Percentiles rank a stretch among this genome's conserved stretches.
Conservation (phyloP, 2,113 vertebrate genomes). For the Helogale parvula region DNA sequence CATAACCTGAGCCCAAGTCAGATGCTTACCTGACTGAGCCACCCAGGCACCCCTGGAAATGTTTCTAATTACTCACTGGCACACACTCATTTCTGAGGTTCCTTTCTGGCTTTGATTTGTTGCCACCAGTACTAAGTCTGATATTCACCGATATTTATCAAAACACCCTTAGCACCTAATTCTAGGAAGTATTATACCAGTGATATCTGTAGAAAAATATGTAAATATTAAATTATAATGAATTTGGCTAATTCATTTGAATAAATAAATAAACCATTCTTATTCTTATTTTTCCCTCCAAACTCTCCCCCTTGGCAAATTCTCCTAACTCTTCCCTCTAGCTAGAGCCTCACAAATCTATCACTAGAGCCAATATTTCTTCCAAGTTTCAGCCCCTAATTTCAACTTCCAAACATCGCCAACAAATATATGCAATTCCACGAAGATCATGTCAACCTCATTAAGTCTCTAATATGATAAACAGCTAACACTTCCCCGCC, state of each 20-base stretch:
- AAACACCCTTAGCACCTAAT: not conserved
- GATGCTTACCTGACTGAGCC: too few relatives aligned
- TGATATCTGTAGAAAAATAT: not conserved
- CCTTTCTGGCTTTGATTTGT: not conserved
- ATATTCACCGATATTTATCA: not conserved
- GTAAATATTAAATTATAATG: slow-evolving; percentile 8
- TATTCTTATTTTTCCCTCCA: not conserved
- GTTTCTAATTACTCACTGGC: not conserved
- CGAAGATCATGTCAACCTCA: not conserved
- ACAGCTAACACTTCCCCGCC: not conserved
- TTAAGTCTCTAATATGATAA: not conserved
- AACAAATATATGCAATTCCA: not conserved
- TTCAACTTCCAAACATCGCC: slow-evolving; percentile 1
- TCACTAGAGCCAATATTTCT: not conserved
- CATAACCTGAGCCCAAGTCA: too few relatives aligned
- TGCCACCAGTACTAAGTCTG: not conserved
- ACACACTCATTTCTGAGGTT: not conserved
- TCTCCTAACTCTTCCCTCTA: not conserved
- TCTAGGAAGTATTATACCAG: not conserved
- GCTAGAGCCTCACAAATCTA: not conserved
- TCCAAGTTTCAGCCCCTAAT: not conserved
- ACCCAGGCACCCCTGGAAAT: not conserved
- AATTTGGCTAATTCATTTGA: not conserved
- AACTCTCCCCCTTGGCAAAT: not conserved
- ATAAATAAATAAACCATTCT: not conserved